These are phyloP conservation scores for Dryobotodes eremita DNA, from an alignment of 2,888 invertebrate genomes.

Conservation along the genomic window DNA sequence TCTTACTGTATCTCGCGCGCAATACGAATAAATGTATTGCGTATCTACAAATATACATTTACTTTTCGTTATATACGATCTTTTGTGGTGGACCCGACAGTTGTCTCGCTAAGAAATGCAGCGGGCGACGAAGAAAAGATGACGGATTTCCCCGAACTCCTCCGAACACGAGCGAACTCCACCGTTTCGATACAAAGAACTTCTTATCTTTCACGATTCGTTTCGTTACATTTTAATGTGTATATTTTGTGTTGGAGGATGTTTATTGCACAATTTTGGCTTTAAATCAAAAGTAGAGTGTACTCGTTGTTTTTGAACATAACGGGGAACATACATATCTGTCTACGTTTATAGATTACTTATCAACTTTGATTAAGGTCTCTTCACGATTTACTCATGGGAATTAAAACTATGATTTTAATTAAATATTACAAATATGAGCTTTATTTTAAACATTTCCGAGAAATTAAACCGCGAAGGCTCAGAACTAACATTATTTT, in stretches of 20 bases:
- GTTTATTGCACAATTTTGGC: slow-evolving; percentile 54
- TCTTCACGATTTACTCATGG: neutral
- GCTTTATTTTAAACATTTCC: no score
- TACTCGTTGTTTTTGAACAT: slow-evolving; percentile 2
- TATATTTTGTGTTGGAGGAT: slow-evolving; percentile 56
- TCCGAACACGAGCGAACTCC: slow-evolving; percentile 47
- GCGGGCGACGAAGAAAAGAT: slow-evolving; percentile 65
- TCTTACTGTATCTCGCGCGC: slow-evolving; percentile 10
- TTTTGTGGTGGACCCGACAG: slow-evolving; percentile 59
- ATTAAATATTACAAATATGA: neutral
- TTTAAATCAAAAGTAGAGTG: slow-evolving; percentile 22
- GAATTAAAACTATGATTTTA: neutral
- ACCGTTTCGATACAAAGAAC: slow-evolving; percentile 62
- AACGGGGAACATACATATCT: neutral
- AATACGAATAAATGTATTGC: slow-evolving; percentile 45
- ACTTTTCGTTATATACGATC: slow-evolving; percentile 52
- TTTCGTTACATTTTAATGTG: slow-evolving; percentile 76
- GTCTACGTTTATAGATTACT: neutral
- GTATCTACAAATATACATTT: slow-evolving; percentile 46
- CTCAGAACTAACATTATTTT: neutral
- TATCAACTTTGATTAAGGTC: neutral
- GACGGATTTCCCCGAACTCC: slow-evolving; percentile 67
- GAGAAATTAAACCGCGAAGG: neutral
- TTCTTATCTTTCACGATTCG: slow-evolving; percentile 78
- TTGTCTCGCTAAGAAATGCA: slow-evolving; percentile 60